These are phyloP conservation scores for Clupea harengus DNA, from an alignment of 2,113 vertebrate species.

Conservation along the genomic window DNA sequence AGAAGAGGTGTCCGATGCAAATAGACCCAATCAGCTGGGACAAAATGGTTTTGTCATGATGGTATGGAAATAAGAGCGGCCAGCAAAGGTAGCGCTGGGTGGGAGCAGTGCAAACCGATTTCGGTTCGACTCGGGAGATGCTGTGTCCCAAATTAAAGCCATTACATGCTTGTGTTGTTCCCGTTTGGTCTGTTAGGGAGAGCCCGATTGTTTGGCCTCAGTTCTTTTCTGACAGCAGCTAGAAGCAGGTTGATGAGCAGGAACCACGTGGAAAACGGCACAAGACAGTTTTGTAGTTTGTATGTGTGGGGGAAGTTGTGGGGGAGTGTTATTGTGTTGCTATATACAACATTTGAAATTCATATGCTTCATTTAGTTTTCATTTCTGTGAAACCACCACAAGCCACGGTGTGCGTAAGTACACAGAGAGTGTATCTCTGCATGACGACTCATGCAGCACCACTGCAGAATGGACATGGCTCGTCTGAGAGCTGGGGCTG, in stretches of 20 bases:
- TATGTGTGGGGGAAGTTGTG: background rate
- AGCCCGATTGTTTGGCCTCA: constrained; percentile 61
- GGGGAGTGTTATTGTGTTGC: background rate
- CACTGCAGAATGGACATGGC: background rate
- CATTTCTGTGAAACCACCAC: background rate
- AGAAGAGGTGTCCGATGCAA: constrained; percentile 89
- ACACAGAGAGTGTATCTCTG: background rate
- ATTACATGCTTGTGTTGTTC: constrained; percentile 66
- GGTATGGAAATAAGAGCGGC: constrained; percentile 73
- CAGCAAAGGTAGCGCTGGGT: constrained; percentile 51
- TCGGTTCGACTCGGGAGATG: constrained; percentile 47
- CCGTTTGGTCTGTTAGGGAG: constrained; percentile 48
- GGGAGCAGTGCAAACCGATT: constrained; percentile 48
- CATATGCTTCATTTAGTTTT: background rate
- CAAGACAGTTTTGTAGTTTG: background rate
- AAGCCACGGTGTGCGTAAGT: background rate
- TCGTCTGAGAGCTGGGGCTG: background rate
- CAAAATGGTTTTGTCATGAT: constrained; percentile 89
- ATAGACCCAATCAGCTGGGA: constrained; percentile 94
- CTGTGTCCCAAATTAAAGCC: constrained; percentile 71
- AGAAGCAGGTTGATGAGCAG: constrained; percentile 32
- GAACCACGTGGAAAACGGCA: background rate
- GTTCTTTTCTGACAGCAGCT: constrained; percentile 54
- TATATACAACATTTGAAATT: background rate
- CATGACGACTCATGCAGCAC: background rate